Evolutionary conservation across 2,113 vertebrate genomes (phyloP).

Genomic region (Myrmecobius fasciatus): DNA sequence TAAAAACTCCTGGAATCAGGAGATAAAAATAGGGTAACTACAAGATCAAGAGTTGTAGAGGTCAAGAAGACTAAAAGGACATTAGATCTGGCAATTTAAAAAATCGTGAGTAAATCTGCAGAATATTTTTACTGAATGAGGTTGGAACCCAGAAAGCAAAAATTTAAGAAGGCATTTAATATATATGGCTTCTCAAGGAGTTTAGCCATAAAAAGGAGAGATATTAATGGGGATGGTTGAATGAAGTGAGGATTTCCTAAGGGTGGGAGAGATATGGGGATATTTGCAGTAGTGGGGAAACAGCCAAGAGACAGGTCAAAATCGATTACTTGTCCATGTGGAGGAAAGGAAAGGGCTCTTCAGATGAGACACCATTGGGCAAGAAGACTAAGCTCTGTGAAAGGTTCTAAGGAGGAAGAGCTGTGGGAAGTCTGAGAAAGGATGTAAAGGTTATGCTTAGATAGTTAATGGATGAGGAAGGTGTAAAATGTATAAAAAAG

Average conservation of each 20-base stretch:
- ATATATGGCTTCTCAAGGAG: too few species aligned
- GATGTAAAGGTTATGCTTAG: not conserved
- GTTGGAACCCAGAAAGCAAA: not conserved
- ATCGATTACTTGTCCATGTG: too few species aligned
- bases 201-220: not conserved
- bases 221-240: not conserved
- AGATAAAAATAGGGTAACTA: not conserved
- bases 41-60: not conserved
- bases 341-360: not conserved
- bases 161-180: not conserved
- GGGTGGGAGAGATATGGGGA: not conserved
- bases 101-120: not conserved
- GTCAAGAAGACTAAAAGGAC: not conserved
- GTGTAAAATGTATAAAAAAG: not conserved
- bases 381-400: not conserved
- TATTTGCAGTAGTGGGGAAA: not conserved
- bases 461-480: not conserved
- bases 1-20: too few species aligned
- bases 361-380: not conserved
- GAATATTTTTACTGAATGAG: not conserved
- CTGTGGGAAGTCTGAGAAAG: not conserved
- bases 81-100: not conserved
- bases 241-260: not conserved
- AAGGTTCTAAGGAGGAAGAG: not conserved
- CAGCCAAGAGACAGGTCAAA: not conserved